These are phyloP conservation scores for Nyctalus aviator DNA, from an alignment of 2,797 vertebrate species.

Conservation along the genomic window DNA sequence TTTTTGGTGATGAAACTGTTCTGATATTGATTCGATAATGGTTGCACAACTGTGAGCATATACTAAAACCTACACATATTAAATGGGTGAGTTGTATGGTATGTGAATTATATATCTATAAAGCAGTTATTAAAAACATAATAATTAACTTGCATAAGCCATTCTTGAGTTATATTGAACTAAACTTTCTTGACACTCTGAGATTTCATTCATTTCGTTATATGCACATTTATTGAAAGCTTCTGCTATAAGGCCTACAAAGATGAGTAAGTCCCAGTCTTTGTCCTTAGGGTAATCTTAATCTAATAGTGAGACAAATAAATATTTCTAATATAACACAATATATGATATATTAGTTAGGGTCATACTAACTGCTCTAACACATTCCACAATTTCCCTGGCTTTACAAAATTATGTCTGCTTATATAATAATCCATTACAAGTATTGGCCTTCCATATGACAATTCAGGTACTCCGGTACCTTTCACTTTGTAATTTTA, in stretches of 20 bases:
- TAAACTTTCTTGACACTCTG: not conserved
- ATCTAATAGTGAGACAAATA: not conserved
- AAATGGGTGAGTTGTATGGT: not conserved
- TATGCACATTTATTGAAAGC: not conserved
- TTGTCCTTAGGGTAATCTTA: not conserved
- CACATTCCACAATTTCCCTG: not conserved
- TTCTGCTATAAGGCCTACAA: not conserved
- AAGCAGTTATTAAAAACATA: not conserved
- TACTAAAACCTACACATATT: not conserved
- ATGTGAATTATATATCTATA: not conserved
- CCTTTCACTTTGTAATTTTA: not conserved
- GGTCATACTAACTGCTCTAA: not conserved
- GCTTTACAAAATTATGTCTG: not conserved
- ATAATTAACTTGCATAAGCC: not conserved
- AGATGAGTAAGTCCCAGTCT: not conserved
- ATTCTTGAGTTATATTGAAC: slow-evolving; percentile 9
- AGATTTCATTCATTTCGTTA: not conserved
- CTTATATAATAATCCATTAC: not conserved
- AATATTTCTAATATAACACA: not conserved
- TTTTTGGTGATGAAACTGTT: not conserved
- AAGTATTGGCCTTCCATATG: not conserved
- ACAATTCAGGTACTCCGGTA: not conserved
- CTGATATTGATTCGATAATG: not conserved
- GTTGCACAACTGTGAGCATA: not conserved
- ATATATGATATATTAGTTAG: not conserved